Evolutionary conservation across 1,140 invertebrate species (phyloP), one percentile per base, ranked within the genome.

Genomic region (Cydia pomonella): DNA sequence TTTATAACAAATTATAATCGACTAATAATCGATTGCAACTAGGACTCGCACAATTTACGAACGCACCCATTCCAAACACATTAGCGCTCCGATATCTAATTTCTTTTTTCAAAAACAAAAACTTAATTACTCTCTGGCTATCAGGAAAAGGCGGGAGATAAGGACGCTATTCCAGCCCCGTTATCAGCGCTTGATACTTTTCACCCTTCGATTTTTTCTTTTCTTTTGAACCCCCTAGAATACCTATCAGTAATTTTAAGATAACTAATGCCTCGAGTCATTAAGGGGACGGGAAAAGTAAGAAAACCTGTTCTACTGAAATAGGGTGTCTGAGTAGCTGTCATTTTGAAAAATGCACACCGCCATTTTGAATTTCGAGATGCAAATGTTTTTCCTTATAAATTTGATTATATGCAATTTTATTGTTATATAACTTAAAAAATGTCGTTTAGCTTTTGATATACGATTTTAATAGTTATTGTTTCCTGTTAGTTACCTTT

Each of bases 121-220:
- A 88, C 83, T 89, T 92, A 91, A 92, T 92, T 92, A 91, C 88
- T 85, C 90, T 87, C 84, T 85, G 84, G 81, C 82, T 86, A 83
- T 88, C 86, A 85, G 81, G 84, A 84, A 85, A 83, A 80, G 71
- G 82, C 84, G 81, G 84, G 81, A 90, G 90, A 92, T 92, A 92
- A 92, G 87, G 79, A 79, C 79, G 79, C 86, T 82, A 84, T 90
- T 88, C 81, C 84, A 82, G 82, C 80, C 80, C 83, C 83, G 85
- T 90, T 90, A 90, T 92, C 88, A 89, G 73, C 80, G 77, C 76
- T 83, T 80, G 74, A 76, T 81, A 77, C 81, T 86, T 59, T 84
- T 82, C 85, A 82, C 87, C 88, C 87, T 87, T 87, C 83, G 84
- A 86, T 84, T 53, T 73, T 76, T 82, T 84, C 80, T 85, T 85